A percentile compares a stretch with the other conserved stretches of the same genome.
Conservation (phyloP, 2,113 vertebrate species). For the Diadophis punctatus region DNA sequence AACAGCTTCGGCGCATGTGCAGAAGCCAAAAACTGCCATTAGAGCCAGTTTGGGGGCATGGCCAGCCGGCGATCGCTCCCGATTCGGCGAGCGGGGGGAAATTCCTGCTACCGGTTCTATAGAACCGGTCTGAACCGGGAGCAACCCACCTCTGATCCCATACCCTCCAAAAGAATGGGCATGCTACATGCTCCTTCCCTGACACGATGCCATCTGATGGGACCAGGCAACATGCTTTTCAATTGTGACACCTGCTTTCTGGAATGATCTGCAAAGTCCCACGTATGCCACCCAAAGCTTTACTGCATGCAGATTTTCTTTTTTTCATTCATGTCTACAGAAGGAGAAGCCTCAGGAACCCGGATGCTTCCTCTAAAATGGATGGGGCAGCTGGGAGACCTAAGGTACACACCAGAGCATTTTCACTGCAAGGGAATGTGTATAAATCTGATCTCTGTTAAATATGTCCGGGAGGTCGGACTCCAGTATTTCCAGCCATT, state of each 20-base stretch:
- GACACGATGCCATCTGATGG: neutral
- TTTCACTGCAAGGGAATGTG: neutral
- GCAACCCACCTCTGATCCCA: too few relatives aligned
- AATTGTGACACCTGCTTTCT: neutral
- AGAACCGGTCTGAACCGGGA: too few relatives aligned
- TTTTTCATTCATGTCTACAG: neutral
- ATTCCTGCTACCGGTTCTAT: too few relatives aligned
- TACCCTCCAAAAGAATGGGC: neutral
- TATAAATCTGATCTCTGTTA: neutral
- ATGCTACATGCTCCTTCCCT: neutral
- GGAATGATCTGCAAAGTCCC: neutral
- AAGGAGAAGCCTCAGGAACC: neutral
- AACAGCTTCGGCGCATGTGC: too few relatives aligned
- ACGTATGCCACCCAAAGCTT: neutral
- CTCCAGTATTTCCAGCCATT: neutral
- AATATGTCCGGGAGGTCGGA: neutral
- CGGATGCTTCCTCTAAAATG: neutral
- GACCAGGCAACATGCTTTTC: neutral
- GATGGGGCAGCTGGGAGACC: neutral
- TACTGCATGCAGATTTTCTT: neutral
- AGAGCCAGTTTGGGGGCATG: too few relatives aligned
- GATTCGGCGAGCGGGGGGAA: too few relatives aligned
- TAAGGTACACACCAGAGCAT: neutral
- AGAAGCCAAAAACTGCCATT: too few relatives aligned
- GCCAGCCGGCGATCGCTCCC: too few relatives aligned